phyloP scores from a whole-genome alignment of 1,140 invertebrate genomes.

The Sarcophaga peregrina region DNA sequence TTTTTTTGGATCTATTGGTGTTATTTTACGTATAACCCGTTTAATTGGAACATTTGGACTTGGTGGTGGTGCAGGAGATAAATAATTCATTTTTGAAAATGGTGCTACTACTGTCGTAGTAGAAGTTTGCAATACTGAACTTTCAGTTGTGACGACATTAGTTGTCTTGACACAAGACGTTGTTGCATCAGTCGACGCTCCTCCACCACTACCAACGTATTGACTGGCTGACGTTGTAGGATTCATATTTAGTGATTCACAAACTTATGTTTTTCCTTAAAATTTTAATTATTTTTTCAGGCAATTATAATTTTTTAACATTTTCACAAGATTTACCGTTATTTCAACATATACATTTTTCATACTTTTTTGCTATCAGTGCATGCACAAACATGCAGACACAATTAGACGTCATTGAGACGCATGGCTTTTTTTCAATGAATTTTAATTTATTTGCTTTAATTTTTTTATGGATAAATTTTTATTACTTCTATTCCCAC shows the following conservation, averaged over 20 bases:
- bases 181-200: neutral
- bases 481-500: neutral
- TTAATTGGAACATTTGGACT: neutral
- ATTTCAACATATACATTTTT: conserved; percentile 1
- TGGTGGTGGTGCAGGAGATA: neutral
- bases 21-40: conserved; percentile 25
- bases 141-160: too few relatives aligned
- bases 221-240: neutral
- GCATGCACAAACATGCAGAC: neutral
- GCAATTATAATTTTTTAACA: neutral
- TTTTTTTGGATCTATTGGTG: conserved; percentile 56
- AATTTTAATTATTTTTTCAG: neutral
- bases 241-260: neutral
- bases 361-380: conserved; percentile 5
- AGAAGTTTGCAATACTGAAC: neutral
- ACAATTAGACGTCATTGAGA: conserved; percentile 33
- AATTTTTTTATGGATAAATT: neutral
- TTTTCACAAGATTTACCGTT: neutral
- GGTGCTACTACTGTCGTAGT: neutral
- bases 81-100: neutral
- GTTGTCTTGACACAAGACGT: too few relatives aligned
- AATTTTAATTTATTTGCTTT: neutral
- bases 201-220: neutral
- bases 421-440: conserved; percentile 21
- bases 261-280: neutral